These are phyloP conservation scores for Mamestra brassicae DNA, from an alignment of 2,888 invertebrate species.

Conservation along the genomic window DNA sequence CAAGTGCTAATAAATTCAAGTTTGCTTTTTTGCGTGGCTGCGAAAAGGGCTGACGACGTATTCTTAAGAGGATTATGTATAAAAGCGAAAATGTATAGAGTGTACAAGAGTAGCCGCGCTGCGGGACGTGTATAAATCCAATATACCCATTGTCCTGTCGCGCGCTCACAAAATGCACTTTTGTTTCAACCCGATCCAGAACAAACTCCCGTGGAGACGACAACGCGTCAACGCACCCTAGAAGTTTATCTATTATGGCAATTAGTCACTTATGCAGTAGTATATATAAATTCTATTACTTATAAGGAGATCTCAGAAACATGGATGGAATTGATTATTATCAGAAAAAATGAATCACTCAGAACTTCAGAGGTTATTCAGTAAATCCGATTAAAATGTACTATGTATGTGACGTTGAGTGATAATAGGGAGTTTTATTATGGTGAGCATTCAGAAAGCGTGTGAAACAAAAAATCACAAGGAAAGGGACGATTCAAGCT, in stretches of 20 bases:
- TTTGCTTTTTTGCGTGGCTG: constrained; percentile 51
- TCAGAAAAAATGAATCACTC: constrained; percentile 49
- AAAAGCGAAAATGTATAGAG: constrained; percentile 61
- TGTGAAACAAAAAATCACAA: constrained; percentile 9
- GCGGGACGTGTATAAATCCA: constrained; percentile 84
- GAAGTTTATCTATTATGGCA: constrained; percentile 58
- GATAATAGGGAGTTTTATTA: constrained; percentile 31
- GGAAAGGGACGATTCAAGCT: constrained; percentile 6
- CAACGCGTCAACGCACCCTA: constrained; percentile 53
- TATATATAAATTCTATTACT: constrained; percentile 55
- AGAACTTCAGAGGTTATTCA: constrained; percentile 23
- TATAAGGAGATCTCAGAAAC: constrained; percentile 53
- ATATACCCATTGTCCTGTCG: constrained; percentile 84
- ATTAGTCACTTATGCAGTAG: constrained; percentile 49
- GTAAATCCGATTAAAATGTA: constrained; percentile 51
- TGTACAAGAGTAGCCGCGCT: constrained; percentile 75
- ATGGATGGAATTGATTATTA: constrained; percentile 49
- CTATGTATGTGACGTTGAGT: constrained; percentile 29
- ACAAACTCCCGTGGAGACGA: constrained; percentile 72
- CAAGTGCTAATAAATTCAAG: constrained; percentile 64
- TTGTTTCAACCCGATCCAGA: constrained; percentile 70
- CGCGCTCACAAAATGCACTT: constrained; percentile 77
- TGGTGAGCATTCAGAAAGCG: constrained; percentile 11
- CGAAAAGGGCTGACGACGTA: constrained; percentile 37
- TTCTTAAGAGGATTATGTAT: constrained; percentile 52